Percentiles rank a stretch among this genome's conserved stretches.
Evolutionary conservation across 2,888 invertebrate species (phyloP).

Genomic region (Drosophila helvetica): DNA sequence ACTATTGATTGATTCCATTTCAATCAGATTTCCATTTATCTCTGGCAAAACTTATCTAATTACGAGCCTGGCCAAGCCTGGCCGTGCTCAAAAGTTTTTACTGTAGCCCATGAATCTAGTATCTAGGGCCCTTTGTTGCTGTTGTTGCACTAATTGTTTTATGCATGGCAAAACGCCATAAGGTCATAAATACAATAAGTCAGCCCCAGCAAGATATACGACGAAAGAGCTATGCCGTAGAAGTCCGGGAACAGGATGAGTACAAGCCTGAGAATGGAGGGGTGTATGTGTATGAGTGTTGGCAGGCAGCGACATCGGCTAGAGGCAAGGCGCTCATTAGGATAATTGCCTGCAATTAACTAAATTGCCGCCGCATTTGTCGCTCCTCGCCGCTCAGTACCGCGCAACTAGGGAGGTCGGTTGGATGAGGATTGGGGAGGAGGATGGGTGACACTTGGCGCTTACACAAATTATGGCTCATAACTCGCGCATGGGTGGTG

Average conservation of each 20-base stretch:
- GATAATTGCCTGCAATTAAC: constrained; percentile 83
- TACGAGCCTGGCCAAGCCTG: constrained; percentile 3
- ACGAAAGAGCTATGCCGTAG: constrained; percentile 21
- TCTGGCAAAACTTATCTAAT: constrained; percentile 28
- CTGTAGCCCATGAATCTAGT: constrained; percentile 8
- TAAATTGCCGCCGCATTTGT: constrained; percentile 82
- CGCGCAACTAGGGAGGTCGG: constrained; percentile 33
- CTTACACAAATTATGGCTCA: constrained; percentile 77
- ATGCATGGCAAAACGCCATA: constrained; percentile 65
- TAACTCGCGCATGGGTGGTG: constrained; percentile 62
- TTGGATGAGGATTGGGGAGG: constrained; percentile 3
- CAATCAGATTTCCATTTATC: constrained; percentile 25
- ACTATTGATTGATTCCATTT: constrained; percentile 19
- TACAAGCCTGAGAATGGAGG: constrained; percentile 16
- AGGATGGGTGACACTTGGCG: constrained; percentile 50
- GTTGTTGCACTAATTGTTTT: constrained; percentile 51
- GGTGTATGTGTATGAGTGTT: not conserved
- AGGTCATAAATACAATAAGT: constrained; percentile 80
- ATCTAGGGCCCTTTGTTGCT: constrained; percentile 3
- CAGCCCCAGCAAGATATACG: constrained; percentile 49
- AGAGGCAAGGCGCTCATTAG: constrained; percentile 81
- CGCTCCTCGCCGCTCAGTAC: constrained; percentile 60
- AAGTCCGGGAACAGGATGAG: constrained; percentile 15
- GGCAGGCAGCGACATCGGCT: constrained; percentile 9
- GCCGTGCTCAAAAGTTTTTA: not conserved